Conservation (phyloP, 2,797 vertebrate species). For the Intellagama lesueurii region DNA sequence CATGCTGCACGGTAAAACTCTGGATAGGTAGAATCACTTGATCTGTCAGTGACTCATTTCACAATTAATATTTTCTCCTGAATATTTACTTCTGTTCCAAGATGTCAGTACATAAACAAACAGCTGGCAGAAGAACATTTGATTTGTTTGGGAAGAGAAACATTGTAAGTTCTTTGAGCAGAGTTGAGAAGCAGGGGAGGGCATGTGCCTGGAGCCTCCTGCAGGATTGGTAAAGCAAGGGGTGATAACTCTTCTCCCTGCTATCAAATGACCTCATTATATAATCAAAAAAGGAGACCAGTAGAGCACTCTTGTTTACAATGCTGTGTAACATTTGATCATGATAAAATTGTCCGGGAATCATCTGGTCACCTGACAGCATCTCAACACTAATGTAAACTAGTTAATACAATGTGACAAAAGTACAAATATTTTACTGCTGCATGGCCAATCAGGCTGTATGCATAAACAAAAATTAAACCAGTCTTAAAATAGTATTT, state of each 20-base stretch:
- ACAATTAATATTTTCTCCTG: background rate
- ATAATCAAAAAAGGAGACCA: background rate
- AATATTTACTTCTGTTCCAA: background rate
- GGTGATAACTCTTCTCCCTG: background rate
- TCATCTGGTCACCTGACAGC: background rate
- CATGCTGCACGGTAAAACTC: no score
- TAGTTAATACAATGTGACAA: no score
- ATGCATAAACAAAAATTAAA: no score
- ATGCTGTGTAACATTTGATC: background rate
- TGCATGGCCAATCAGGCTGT: no score
- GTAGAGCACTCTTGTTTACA: background rate
- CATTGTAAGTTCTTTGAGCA: background rate
- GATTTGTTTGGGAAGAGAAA: background rate
- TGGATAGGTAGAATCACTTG: background rate
- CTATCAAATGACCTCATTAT: background rate
- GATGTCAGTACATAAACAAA: background rate
- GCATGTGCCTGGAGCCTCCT: background rate
- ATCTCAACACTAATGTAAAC: background rate
- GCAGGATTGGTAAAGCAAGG: background rate
- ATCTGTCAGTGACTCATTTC: background rate
- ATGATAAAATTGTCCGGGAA: background rate
- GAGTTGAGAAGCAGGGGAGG: background rate
- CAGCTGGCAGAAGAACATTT: background rate
- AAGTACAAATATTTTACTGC: no score
- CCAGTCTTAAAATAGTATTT: no score